Conservation (phyloP, 2,888 invertebrate species). For the Hecatera dysodea region DNA sequence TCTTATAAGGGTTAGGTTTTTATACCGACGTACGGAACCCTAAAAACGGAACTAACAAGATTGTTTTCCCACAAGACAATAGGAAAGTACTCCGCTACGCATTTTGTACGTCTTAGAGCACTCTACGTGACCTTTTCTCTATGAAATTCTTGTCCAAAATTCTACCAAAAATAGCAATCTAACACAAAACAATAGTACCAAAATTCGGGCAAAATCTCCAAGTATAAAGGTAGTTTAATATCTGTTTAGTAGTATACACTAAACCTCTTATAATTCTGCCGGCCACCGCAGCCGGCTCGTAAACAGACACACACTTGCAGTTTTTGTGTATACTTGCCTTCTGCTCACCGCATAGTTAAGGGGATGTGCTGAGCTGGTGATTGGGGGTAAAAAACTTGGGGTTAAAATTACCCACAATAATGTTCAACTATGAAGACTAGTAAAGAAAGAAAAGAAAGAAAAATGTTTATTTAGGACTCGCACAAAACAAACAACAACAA, state of each 20-base stretch:
- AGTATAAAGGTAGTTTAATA: slow-evolving; percentile 73
- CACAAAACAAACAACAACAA: no score
- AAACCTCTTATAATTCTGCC: slow-evolving; percentile 86
- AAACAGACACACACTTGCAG: slow-evolving; percentile 86
- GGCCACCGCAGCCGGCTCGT: slow-evolving; percentile 76
- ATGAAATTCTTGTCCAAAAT: neutral
- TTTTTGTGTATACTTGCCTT: slow-evolving; percentile 85
- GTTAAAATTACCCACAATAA: no score
- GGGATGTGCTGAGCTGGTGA: slow-evolving; percentile 50
- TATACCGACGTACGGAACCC: no score
- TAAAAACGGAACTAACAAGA: no score
- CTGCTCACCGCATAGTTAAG: slow-evolving; percentile 89
- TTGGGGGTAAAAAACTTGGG: neutral
- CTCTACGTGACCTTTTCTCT: no score
- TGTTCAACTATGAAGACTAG: no score
- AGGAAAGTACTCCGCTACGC: no score
- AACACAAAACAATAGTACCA: slow-evolving; percentile 35
- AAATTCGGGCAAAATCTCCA: slow-evolving; percentile 53
- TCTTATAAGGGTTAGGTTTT: no score
- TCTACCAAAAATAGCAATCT: neutral
- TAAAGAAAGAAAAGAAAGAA: no score
- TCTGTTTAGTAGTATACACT: slow-evolving; percentile 71
- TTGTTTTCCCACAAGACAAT: no score
- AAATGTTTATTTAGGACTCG: no score
- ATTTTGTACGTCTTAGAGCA: no score